Conservation (phyloP, 2,888 invertebrate species). For the Axea sp. region DNA sequence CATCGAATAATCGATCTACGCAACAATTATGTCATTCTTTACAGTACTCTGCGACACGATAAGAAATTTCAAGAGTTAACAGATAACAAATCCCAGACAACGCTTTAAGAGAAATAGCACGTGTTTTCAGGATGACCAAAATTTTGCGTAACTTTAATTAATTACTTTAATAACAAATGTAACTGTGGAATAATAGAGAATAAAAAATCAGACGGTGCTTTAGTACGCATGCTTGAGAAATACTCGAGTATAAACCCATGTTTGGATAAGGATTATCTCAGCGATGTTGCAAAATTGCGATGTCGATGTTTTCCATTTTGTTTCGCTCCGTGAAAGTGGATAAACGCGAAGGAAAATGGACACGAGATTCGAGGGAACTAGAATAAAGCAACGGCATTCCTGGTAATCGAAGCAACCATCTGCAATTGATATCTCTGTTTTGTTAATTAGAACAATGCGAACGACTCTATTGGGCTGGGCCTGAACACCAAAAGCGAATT, state of each 20-base stretch:
- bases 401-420: slow-evolving; percentile 21
- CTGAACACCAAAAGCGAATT: slow-evolving; percentile 1
- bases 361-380: not conserved
- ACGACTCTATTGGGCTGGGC: slow-evolving; percentile 41
- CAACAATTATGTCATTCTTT: slow-evolving; percentile 73
- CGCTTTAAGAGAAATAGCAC: no score
- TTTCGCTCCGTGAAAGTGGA: slow-evolving; percentile 29
- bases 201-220: no score
- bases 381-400: slow-evolving; percentile 1
- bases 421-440: slow-evolving; percentile 33
- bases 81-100: not conserved
- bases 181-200: no score
- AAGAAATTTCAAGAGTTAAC: slow-evolving; percentile 52
- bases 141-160: no score
- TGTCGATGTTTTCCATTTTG: not conserved
- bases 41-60: slow-evolving; percentile 69
- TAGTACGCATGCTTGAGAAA: slow-evolving; percentile 3
- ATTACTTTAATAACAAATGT: no score
- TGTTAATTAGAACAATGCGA: slow-evolving; percentile 35
- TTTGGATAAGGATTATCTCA: slow-evolving; percentile 32
- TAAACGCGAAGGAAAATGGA: slow-evolving; percentile 13
- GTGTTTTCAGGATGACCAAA: no score
- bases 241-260: slow-evolving; percentile 26
- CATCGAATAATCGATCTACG: slow-evolving; percentile 73
- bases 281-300: slow-evolving; percentile 17